phyloP scores from a whole-genome alignment of 2,113 vertebrate species.

The Salvator merianae region DNA sequence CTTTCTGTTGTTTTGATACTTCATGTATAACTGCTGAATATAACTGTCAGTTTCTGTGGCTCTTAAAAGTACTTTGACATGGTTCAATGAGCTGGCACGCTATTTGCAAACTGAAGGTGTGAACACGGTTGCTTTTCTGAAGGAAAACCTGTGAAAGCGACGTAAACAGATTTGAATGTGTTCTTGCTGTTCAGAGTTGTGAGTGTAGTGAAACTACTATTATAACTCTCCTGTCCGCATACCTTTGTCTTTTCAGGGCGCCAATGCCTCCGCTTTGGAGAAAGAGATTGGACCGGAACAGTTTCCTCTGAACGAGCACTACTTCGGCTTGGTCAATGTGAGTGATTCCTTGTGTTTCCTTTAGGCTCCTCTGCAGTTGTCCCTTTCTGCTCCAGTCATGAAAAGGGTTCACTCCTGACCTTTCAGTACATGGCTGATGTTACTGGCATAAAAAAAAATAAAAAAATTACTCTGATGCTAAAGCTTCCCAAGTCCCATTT shows the following conservation, averaged over 20 bases:
- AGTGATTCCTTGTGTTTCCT: conserved; percentile 61
- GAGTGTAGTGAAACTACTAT: neutral
- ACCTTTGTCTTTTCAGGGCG: conserved; percentile 77
- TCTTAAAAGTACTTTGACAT: too few species aligned
- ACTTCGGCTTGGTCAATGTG: conserved; percentile 93
- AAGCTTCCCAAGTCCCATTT: too few species aligned
- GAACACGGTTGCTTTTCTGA: too few species aligned
- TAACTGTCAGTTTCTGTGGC: too few species aligned
- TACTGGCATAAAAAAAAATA: neutral
- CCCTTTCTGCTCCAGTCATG: neutral
- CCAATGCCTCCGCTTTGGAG: conserved; percentile 97
- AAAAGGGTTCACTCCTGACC: neutral
- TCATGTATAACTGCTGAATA: too few species aligned
- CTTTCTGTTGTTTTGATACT: too few species aligned
- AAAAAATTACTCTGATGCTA: neutral
- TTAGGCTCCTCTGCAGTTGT: neutral
- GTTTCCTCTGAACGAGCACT: conserved; percentile 94
- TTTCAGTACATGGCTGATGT: neutral
- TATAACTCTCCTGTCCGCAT: neutral
- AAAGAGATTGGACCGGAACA: conserved; percentile 97
- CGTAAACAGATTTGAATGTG: neutral
- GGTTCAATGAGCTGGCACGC: too few species aligned
- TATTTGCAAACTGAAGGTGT: too few species aligned
- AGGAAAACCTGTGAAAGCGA: too few species aligned
- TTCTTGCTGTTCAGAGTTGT: neutral